Base-by-base conservation (phyloP, 2,797 vertebrate genomes). In the Gallinago solitaria region DNA sequence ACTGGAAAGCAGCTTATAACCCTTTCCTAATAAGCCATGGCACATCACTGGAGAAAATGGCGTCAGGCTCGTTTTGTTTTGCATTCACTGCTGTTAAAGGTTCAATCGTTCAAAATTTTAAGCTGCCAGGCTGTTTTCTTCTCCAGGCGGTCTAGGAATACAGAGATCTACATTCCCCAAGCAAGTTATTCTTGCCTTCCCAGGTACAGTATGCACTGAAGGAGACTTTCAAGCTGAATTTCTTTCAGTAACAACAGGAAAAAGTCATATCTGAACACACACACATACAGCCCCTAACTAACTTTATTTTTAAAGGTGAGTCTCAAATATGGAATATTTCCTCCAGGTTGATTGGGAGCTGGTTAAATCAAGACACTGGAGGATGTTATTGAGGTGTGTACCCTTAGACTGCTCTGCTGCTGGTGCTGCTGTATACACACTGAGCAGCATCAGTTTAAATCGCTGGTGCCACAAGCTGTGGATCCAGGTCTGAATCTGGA, bases 1-100 rank as follows among this genome's bases (percentile, higher is more conserved):
- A 75, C 73, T 93, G 89, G 89, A 95, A 95, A 97, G 95, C 96
- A 96, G 96, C 96, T 97, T 97, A 97, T 90, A 97, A 97, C 87
- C 96, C 87, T 60, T 84, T 96, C 93, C 94, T 98, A 97, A 97
- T 97, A 97, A 97, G 95, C 93, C 84, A 45, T 93, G 94, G 92
- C 95, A 97, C 93, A 82, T 96, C 94, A 91, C 81, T 56, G 83
- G 94, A 96, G 87, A 82, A 96, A 93, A 96, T 95, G 93, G 92
- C 76, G 10, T 95, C 93, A 81, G 75, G 88, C 91, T 94, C 9
- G 1, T 91, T 97, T 97, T 96, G 93, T 90, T 96, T 96, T 97
- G 94, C 86, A 76, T 94, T 94, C 81, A 30, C 73, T 93, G 86
- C 73, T 92, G 51, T 83, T 96, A 96, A 94, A 96, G 89, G 80